These are phyloP conservation scores for Catocala nupta DNA, from an alignment of 2,888 invertebrate species.

Conservation along the genomic window DNA sequence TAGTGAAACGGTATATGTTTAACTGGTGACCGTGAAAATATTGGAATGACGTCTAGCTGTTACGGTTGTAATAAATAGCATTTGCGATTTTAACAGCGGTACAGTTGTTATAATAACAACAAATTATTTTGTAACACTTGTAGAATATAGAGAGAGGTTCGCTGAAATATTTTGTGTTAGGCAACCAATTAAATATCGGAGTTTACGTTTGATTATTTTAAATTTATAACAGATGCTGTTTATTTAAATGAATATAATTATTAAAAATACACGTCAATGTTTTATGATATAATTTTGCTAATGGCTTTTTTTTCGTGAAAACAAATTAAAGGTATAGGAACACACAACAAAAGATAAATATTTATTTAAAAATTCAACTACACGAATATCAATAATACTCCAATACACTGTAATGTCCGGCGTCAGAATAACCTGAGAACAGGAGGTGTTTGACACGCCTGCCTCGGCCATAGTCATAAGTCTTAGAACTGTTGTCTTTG, in stretches of 20 bases:
- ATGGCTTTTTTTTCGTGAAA: background rate
- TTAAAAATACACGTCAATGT: too few relatives aligned
- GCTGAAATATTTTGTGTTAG: too few relatives aligned
- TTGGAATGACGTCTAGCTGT: conserved; percentile 20
- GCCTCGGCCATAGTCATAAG: conserved; percentile 77
- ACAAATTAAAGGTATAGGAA: conserved; percentile 2
- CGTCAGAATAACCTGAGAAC: conserved; percentile 78
- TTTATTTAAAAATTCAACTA: conserved; percentile 17
- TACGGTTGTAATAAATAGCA: conserved; percentile 20
- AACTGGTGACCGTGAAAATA: conserved; percentile 31
- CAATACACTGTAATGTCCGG: conserved; percentile 80
- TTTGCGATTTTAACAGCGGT: conserved; percentile 11
- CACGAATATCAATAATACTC: conserved; percentile 61
- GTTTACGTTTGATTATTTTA: too few relatives aligned
- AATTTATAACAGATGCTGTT: too few relatives aligned
- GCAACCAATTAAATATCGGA: too few relatives aligned
- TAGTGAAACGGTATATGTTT: conserved; percentile 36
- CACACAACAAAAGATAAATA: conserved; percentile 15
- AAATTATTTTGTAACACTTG: too few relatives aligned
- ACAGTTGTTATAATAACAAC: background rate
- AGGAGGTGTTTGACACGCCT: conserved; percentile 69
- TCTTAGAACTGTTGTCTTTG: conserved; percentile 63
- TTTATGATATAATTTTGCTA: too few relatives aligned
- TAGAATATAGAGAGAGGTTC: too few relatives aligned
- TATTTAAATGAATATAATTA: too few relatives aligned